These are phyloP conservation scores for Nycticebus coucang DNA, from an alignment of 2,113 vertebrate species.

Conservation along the genomic window DNA sequence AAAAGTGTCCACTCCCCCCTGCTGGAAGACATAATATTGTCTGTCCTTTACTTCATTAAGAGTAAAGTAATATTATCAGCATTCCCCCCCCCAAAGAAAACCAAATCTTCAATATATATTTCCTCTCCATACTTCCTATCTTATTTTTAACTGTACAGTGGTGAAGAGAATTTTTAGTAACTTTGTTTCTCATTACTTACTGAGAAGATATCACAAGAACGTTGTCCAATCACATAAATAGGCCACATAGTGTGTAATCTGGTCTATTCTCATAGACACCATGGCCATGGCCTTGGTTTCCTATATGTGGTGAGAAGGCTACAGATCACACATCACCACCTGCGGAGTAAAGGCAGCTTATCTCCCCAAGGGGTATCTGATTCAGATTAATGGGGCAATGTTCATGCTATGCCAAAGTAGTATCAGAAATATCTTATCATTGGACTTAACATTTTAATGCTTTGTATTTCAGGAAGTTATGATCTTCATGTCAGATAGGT, in stretches of 20 bases:
- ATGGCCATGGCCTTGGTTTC: background rate
- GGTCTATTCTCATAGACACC: background rate
- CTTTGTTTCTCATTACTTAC: background rate
- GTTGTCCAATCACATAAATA: background rate
- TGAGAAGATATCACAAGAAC: constrained; percentile 5
- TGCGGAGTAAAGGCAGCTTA: background rate
- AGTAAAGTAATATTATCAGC: background rate
- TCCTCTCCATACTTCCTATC: background rate
- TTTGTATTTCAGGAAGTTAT: background rate
- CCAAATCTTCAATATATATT: background rate
- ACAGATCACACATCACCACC: background rate
- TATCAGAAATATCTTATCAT: constrained; percentile 31
- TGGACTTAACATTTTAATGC: constrained; percentile 33
- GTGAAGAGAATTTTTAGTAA: background rate
- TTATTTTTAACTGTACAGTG: background rate
- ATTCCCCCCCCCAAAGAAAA: background rate
- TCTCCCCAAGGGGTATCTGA: background rate
- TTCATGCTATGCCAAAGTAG: background rate
- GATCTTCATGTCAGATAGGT: constrained; percentile 35
- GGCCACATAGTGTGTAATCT: background rate
- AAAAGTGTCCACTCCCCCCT: background rate
- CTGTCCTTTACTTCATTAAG: background rate
- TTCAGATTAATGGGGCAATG: constrained; percentile 1
- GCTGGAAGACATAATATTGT: background rate
- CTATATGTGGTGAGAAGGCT: background rate